phyloP scores from a whole-genome alignment of 1,140 invertebrate species.

The Scaptomyza pallida region DNA sequence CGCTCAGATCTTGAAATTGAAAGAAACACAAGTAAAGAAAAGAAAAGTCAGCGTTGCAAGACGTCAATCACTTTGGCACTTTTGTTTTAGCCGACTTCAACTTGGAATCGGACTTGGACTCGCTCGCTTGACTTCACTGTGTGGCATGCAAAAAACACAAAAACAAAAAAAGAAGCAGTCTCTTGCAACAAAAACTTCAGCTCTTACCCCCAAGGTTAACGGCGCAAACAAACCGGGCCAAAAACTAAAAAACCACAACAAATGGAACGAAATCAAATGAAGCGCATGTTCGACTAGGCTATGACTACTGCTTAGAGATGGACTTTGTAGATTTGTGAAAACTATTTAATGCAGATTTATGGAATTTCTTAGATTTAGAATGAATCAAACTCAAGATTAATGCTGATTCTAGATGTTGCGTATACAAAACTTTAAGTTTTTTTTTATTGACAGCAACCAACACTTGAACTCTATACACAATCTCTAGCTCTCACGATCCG shows the following conservation, averaged over 20 bases:
- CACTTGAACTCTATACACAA: slow-evolving; percentile 13
- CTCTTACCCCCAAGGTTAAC: slow-evolving; percentile 76
- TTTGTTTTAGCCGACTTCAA: slow-evolving; percentile 12
- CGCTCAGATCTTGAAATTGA: slow-evolving; percentile 43
- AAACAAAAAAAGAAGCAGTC: slow-evolving; percentile 40
- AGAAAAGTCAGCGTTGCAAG: slow-evolving; percentile 50
- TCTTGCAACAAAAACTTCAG: slow-evolving; percentile 1
- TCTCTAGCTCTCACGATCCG: slow-evolving; percentile 53
- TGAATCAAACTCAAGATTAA: background rate
- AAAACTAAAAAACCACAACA: slow-evolving; percentile 29
- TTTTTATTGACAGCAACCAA: slow-evolving; percentile 20
- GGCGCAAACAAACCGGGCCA: slow-evolving; percentile 71
- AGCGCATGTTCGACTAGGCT: slow-evolving; percentile 32
- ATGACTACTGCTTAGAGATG: slow-evolving; percentile 50
- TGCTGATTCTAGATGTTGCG: slow-evolving; percentile 5
- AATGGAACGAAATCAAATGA: slow-evolving; percentile 68
- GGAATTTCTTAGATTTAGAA: background rate
- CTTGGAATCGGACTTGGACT: background rate
- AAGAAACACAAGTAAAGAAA: slow-evolving; percentile 47
- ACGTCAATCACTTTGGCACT: slow-evolving; percentile 73
- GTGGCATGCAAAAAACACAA: slow-evolving; percentile 63
- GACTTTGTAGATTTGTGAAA: slow-evolving; percentile 1
- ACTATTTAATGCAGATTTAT: too few species aligned
- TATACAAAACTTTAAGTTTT: background rate
- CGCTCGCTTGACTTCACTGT: slow-evolving; percentile 12